Evolutionary conservation across 2,888 invertebrate species (phyloP), one percentile per base, ranked within the genome.

Genomic region (Malacosoma neustria): DNA sequence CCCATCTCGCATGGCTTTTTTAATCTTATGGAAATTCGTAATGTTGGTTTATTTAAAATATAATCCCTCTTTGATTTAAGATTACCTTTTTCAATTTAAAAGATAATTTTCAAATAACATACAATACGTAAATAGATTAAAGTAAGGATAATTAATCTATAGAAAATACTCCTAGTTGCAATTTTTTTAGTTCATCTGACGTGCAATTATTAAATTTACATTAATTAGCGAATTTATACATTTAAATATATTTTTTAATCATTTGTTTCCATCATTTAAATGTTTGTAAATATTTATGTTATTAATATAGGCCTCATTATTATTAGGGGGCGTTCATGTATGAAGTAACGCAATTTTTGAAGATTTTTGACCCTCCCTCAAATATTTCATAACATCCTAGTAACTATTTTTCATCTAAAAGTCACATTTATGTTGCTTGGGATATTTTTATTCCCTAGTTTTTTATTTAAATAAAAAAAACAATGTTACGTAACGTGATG

Each of bases 281-380:
- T 49, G 41, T 76, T 61, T 82, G 81, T 84, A 82, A 79, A 82
- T 82, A 84, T 72, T 71, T n/a, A n/a, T n/a, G n/a, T n/a, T n/a
- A n/a, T n/a, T n/a, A n/a, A n/a, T n/a, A n/a, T n/a, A n/a, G n/a
- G n/a, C n/a, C n/a, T n/a, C n/a, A n/a, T n/a, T n/a, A n/a, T n/a
- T n/a, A n/a, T n/a, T n/a, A n/a, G n/a, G n/a, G n/a, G n/a, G n/a
- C n/a, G n/a, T n/a, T n/a, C n/a, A n/a, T n/a, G n/a, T n/a, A n/a
- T n/a, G n/a, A n/a, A n/a, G n/a, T n/a, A n/a, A n/a, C n/a, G n/a
- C n/a, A n/a, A n/a, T n/a, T n/a, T n/a, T n/a, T n/a, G n/a, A n/a
- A n/a, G n/a, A n/a, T n/a, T n/a, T n/a, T n/a, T n/a, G n/a, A n/a
- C n/a, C n/a, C n/a, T n/a, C n/a, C n/a, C n/a, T n/a, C n/a, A n/a